A percentile compares a stretch with the other conserved stretches of the same genome.
These are phyloP conservation scores for Gadus macrocephalus DNA, from an alignment of 2,113 vertebrate species.

Conservation along the genomic window DNA sequence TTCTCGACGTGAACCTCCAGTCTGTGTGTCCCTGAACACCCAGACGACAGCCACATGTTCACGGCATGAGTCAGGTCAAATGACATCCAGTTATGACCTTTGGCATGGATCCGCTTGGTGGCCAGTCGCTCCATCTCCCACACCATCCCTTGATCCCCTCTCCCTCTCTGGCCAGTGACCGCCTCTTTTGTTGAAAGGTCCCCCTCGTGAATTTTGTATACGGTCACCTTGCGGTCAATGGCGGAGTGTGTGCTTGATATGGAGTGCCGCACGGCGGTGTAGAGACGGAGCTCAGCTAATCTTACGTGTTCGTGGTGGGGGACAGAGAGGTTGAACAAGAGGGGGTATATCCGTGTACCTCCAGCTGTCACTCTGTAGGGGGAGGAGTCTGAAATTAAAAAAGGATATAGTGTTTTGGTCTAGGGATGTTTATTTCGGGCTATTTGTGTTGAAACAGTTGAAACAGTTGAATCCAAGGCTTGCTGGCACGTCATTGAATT, in stretches of 20 bases:
- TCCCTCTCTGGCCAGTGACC: constrained; percentile 27
- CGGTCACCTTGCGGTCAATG: constrained; percentile 79
- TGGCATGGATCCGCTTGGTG: constrained; percentile 77
- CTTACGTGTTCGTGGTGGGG: constrained; percentile 84
- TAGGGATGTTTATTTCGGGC: too few species aligned
- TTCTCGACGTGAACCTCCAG: constrained; percentile 80
- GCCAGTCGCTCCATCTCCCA: constrained; percentile 69
- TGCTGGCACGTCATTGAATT: neutral
- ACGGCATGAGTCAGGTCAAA: constrained; percentile 87
- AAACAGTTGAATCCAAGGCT: neutral
- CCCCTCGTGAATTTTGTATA: constrained; percentile 74
- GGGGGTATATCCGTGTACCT: constrained; percentile 77
- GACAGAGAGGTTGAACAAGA: constrained; percentile 91
- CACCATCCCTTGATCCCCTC: constrained; percentile 46
- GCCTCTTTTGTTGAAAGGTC: constrained; percentile 33
- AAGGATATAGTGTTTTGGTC: constrained; percentile 19
- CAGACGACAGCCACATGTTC: constrained; percentile 77
- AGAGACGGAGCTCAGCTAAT: constrained; percentile 86
- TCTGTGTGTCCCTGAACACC: constrained; percentile 66
- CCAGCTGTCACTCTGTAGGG: constrained; percentile 64
- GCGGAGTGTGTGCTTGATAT: too few species aligned
- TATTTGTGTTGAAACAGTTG: neutral
- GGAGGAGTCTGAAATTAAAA: constrained; percentile 78
- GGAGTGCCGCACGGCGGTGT: constrained; percentile 77
- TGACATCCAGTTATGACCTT: constrained; percentile 86